phyloP scores from a whole-genome alignment of 2,797 vertebrate species.

The Lacerta agilis region DNA sequence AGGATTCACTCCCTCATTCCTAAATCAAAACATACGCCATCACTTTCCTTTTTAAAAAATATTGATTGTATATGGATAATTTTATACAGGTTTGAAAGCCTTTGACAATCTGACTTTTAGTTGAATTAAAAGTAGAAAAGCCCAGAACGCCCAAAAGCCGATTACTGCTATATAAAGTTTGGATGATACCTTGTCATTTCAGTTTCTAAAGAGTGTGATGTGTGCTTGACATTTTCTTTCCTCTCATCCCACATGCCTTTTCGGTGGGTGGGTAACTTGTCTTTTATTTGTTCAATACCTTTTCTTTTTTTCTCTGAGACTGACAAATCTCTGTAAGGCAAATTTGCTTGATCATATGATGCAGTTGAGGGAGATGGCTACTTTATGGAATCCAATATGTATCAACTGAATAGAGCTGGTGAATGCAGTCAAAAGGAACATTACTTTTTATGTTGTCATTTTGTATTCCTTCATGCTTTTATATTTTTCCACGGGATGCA shows the following conservation, averaged over 20 bases:
- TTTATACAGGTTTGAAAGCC: neutral
- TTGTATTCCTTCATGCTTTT: neutral
- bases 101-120: neutral
- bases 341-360: neutral
- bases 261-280: neutral
- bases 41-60: neutral
- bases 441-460: neutral
- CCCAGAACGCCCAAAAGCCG: neutral
- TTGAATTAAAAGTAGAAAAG: neutral
- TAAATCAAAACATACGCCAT: neutral
- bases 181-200: neutral
- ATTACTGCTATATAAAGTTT: neutral
- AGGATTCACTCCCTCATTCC: neutral
- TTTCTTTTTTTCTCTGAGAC: neutral
- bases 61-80: neutral
- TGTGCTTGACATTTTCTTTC: neutral
- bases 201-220: no score
- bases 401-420: neutral
- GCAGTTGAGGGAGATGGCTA: neutral
- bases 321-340: neutral
- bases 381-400: neutral
- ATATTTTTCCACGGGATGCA: neutral
- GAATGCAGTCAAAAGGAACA: neutral
- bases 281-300: slow-evolving; percentile 1
- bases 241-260: neutral